A percentile compares a stretch with the other conserved stretches of the same genome.
Conservation (phyloP, 2,113 vertebrate genomes). For the Limanda limanda region DNA sequence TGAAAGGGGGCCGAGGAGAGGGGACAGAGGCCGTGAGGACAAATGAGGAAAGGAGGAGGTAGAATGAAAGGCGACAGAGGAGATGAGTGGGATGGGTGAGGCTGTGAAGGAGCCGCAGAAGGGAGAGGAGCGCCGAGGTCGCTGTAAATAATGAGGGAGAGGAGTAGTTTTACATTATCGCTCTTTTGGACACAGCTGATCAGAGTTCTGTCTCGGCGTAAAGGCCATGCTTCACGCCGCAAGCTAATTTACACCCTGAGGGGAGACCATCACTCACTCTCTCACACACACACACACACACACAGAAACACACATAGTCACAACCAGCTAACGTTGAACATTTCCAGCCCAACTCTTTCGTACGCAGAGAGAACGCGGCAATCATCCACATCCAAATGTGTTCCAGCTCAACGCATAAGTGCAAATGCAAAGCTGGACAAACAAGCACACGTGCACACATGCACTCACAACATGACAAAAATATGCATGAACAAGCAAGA, state of each 20-base stretch:
- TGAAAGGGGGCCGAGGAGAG: neutral
- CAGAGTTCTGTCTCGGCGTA: conserved; percentile 64
- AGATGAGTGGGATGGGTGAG: neutral
- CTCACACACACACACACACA: neutral
- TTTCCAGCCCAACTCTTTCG: neutral
- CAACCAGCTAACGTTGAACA: neutral
- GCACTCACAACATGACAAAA: conserved; percentile 3
- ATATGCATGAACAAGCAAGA: neutral
- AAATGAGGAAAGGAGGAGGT: neutral
- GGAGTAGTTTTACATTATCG: conserved; percentile 46
- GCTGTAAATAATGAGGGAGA: conserved; percentile 53
- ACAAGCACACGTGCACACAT: neutral
- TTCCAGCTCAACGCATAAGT: conserved; percentile 15
- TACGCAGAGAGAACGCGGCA: neutral
- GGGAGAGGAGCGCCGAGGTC: conserved; percentile 10
- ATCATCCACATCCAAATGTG: conserved; percentile 4
- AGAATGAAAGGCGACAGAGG: neutral
- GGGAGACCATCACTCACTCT: conserved; percentile 27
- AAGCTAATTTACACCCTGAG: conserved; percentile 55
- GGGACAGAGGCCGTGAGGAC: neutral
- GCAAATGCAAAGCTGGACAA: conserved; percentile 3
- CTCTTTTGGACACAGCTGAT: conserved; percentile 69
- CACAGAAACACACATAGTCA: neutral
- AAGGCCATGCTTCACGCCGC: conserved; percentile 56
- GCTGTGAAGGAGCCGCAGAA: neutral